Evolutionary conservation across 37 sponge, comb jelly and placozoan species (phyloP).

Genomic region (Diacarnus erythraeanus): DNA sequence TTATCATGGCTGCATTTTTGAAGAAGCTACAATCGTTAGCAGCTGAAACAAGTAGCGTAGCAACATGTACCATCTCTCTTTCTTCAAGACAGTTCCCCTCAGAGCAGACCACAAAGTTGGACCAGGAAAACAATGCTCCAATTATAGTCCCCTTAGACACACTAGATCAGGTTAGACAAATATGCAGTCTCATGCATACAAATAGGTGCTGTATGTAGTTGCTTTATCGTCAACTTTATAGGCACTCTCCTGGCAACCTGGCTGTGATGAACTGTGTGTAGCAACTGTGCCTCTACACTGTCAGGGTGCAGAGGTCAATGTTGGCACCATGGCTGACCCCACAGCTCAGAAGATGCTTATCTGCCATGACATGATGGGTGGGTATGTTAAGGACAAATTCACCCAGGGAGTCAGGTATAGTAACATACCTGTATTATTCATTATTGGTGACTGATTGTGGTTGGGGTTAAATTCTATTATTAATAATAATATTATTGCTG

Average conservation of each 20-base stretch:
- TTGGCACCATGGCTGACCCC: background rate
- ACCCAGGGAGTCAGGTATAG: conserved; percentile 60
- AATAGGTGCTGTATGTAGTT: background rate
- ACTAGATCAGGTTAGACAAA: conserved; percentile 11
- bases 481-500: too few relatives aligned
- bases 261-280: conserved; percentile 57
- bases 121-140: conserved; percentile 3
- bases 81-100: conserved; percentile 9
- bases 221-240: background rate
- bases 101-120: conserved; percentile 9
- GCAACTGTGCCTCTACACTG: conserved; percentile 39
- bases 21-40: background rate
- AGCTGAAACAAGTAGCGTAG: background rate
- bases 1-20: background rate
- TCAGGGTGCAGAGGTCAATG: background rate
- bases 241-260: conserved; percentile 62
- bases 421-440: background rate
- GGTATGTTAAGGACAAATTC: conserved; percentile 83
- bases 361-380: conserved; percentile 99
- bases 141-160: conserved; percentile 22
- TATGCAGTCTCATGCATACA: background rate
- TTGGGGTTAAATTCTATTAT: too few relatives aligned
- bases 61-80: background rate
- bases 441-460: too few relatives aligned
- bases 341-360: conserved; percentile 62